Evolutionary conservation across 2,797 vertebrate genomes (phyloP), one percentile per base, ranked within the genome.

Genomic region (Botia almorhae): DNA sequence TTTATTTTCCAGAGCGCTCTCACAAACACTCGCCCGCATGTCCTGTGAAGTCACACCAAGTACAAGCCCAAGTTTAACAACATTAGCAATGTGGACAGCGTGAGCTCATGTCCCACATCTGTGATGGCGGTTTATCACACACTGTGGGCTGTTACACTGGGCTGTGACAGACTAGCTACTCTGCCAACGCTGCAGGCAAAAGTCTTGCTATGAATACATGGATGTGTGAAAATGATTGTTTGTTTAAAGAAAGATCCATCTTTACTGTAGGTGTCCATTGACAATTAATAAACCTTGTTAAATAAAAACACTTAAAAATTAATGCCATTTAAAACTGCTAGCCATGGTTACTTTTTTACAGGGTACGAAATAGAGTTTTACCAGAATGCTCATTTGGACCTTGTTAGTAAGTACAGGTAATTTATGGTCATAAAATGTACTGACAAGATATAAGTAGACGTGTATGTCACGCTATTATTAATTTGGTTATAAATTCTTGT

Each of bases 21-120:
- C 53, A 78, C 48, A 83, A 81, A 82, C 43, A n/a, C 69, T 71
- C 78, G 60, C 73, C 64, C 60, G 19, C 69, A 72, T 79, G 56
- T 85, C 78, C 77, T 82, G 80, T 78, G 19, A 74, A 82, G 53
- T 84, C 67, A 73, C 69, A 78, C 43, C 79, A 68, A 39, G 50
- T 80, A 39, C 48, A 58, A 26, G 68, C 43, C 69, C 16, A 50
- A 5, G 17, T 63, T 53, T 79, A 46, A 71, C n/a, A 36, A 39
- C 56, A 55, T 64, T 61, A 43, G 29, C 46, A 79, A 75, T 11
- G 10, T 53, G 58, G 39, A 69, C 39, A 72, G 46, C 58, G 58
- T 56, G 74, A 72, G 67, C n/a, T 60, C 23, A 68, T 29, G 68
- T 39, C 51, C 70, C 36, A 80, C 48, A 65, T 1, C 36, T 39